Base-by-base conservation (phyloP, 2,888 invertebrate species). In the Xanthia togata region DNA sequence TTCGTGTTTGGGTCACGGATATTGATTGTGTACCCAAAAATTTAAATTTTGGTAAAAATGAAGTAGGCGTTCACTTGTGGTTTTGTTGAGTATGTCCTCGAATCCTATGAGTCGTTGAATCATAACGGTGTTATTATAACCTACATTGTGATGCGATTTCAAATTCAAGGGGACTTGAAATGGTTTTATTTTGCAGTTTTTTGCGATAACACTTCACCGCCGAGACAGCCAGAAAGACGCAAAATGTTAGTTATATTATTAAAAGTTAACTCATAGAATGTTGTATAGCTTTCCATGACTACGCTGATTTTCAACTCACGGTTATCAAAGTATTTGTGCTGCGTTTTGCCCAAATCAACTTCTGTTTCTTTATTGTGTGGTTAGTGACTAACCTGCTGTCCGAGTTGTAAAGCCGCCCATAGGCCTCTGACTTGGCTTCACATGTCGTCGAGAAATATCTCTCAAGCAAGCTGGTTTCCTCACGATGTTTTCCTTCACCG, bases 61-160 rank as follows among this genome's bases (percentile, higher is more conserved):
- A 47, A 38, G 62, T 70, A 71, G 79, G 79, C 70, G 55, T 70
- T n/a, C 55, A 71, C 38, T 77, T 63, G 47, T 20, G 47, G 44
- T 55, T n/a, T 26, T n/a, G 20, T n/a, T 62, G 23, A 63, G 80
- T 80, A 78, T 63, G 70, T 72, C 55, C n/a, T 80, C 47, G 47
- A 77, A 44, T 44, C 44, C 44, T 4, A 12, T 44, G n/a, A 57
- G 41, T 68, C 38, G 63, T 68, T 67, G 53, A 67, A 67, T 73
- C 31, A 26, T 63, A 81, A 57, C 26, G 23, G 75, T 17, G 26
- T 63, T 74, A 59, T 38, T 81, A 26, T 53, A 68, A 75, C 78
- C 78, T 73, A 73, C 64, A 80, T 79, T 44, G 23, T 53, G 14
- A 80, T 79, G 50, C 50, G 35, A 53, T 71, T 71, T 59, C 53